phyloP scores from a whole-genome alignment of 2,888 invertebrate genomes.

The Hedychridium roseum region DNA sequence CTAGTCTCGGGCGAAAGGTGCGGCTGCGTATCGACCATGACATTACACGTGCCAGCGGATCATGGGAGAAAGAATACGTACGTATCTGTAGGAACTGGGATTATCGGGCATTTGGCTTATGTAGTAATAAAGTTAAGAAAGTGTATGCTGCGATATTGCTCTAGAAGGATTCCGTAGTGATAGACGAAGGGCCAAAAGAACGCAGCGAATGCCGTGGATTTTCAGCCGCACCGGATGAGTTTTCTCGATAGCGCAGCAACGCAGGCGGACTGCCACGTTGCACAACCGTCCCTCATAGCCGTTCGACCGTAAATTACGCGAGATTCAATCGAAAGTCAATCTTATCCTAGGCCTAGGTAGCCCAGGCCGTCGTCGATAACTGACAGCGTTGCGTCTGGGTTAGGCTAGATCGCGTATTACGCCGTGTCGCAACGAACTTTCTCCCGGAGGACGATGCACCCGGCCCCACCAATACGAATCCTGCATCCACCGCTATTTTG shows the following conservation, averaged over 20 bases:
- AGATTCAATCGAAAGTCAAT: slow-evolving; percentile 48
- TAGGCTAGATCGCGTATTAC: slow-evolving; percentile 47
- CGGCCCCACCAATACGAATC: slow-evolving; percentile 35
- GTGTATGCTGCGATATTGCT: too few species aligned
- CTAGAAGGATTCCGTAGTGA: too few species aligned
- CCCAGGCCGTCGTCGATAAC: slow-evolving; percentile 6
- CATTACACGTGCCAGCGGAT: slow-evolving; percentile 27
- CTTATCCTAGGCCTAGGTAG: slow-evolving; percentile 24
- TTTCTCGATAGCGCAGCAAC: too few species aligned
- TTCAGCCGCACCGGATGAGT: slow-evolving; percentile 13
- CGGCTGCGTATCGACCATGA: slow-evolving; percentile 30
- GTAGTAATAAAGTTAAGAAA: too few species aligned
- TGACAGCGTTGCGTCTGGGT: slow-evolving; percentile 23
- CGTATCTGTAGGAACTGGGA: background rate
- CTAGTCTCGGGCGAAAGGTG: slow-evolving; percentile 10
- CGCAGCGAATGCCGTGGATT: slow-evolving; percentile 10
- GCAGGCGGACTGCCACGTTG: too few species aligned
- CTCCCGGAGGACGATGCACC: slow-evolving; percentile 63
- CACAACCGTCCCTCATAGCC: slow-evolving; percentile 43
- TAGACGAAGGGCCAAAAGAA: too few species aligned
- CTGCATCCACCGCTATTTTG: slow-evolving; percentile 21
- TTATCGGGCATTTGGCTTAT: too few species aligned
- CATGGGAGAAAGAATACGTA: background rate
- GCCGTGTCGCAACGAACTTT: slow-evolving; percentile 56
- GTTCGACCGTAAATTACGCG: slow-evolving; percentile 42